These are phyloP conservation scores for Nomada ruficornis DNA, from an alignment of 2,888 invertebrate genomes.

Conservation along the genomic window DNA sequence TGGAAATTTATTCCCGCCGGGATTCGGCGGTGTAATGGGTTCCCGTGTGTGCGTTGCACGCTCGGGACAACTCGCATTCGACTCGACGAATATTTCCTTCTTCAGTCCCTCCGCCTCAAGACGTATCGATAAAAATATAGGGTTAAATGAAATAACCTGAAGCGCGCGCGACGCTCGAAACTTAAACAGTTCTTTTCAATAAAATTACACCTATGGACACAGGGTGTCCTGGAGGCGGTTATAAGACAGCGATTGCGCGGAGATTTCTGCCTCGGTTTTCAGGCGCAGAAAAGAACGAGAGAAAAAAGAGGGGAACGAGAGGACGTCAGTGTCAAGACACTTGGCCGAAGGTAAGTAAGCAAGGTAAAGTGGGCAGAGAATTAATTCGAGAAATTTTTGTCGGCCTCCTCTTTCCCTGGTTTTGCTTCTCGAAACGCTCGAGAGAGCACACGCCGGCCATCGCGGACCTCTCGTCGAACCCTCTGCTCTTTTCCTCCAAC, in stretches of 20 bases:
- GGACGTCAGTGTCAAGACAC: constrained; percentile 59
- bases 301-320: constrained; percentile 39
- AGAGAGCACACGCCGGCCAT: constrained; percentile 69
- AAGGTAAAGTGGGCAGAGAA: constrained; percentile 77
- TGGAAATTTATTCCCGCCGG: constrained; percentile 80
- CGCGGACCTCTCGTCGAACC: constrained; percentile 65
- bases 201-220: neutral
- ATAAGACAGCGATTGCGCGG: neutral
- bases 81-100: neutral
- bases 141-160: constrained; percentile 21
- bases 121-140: neutral
- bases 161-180: constrained; percentile 8
- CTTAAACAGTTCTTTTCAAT: neutral
- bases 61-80: constrained; percentile 20
- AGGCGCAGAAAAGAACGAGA: constrained; percentile 17
- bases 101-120: neutral
- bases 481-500: constrained; percentile 36
- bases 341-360: constrained; percentile 70
- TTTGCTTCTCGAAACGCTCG: constrained; percentile 69
- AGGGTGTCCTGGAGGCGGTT: neutral
- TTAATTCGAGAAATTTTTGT: constrained; percentile 79
- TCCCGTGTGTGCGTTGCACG: constrained; percentile 49
- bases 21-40: constrained; percentile 72
- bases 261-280: constrained; percentile 22
- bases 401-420: constrained; percentile 52